Base-by-base conservation (phyloP, 2,888 invertebrate genomes). In the Nephrotoma flavescens region DNA sequence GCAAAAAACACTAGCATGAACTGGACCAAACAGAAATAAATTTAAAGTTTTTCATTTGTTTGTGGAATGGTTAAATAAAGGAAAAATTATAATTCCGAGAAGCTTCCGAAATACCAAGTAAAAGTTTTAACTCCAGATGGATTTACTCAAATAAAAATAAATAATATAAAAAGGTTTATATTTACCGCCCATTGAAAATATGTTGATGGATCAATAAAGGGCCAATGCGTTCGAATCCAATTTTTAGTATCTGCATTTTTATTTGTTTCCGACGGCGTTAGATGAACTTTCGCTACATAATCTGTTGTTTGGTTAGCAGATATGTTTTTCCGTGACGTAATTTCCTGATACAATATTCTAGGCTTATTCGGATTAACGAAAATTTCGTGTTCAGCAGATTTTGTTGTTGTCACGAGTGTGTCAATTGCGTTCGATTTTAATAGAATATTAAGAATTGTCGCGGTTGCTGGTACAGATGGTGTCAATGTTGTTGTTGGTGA, bases 131-230 rank as follows among this genome's bases (percentile, higher is more conserved):
- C 31, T 31, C 31, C 31, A 31, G 31, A 31, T 31, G 31, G 31
- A 31, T 31, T 31, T 31, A 31, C 31, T 31, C 31, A 31, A 31
- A 31, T 31, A 31, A 31, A 31, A 31, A 31, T 31, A 31, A 31
- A 31, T 31, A 31, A 31, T 31, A 31, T 44, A 12, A 57, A 57
- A 83, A 41, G 11, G 41, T 12, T 41, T 6, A 41, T 88, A 92
- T 93, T 92, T 90, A 95, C 94, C 91, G 94, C 93, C 94, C 94
- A 94, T 90, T 94, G 94, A 90, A 94, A 94, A 90, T 94, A 94
- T 19, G 94, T 93, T 42, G 94, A 93, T 47, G 94, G 93, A 90
- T 94, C 94, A 84, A 94, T 93, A 89, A 94, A 94, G 11, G 94
- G 93, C 94, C 94, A 94, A 88, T 94, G 92, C 52, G 93, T 93